phyloP scores from a whole-genome alignment of 2,888 invertebrate genomes.

The Euzetes globulus region DNA sequence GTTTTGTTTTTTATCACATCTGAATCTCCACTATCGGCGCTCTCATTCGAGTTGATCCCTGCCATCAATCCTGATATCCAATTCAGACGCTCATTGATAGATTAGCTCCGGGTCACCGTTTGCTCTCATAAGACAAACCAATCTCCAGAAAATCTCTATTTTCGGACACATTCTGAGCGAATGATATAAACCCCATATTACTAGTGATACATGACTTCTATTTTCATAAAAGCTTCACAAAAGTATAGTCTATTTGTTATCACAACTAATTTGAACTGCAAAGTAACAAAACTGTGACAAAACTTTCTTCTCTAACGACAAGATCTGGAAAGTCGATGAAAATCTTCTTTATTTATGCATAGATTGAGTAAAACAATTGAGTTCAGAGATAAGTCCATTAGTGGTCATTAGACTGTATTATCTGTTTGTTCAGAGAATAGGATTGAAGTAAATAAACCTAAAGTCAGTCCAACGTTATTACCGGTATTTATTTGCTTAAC shows the following conservation, averaged over 20 bases:
- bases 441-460: neutral
- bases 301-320: neutral
- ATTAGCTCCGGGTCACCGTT: conserved; percentile 40
- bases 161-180: neutral
- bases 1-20: conserved; percentile 38
- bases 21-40: conserved; percentile 28
- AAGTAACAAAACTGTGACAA: neutral
- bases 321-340: neutral
- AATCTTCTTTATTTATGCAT: conserved; percentile 4
- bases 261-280: neutral
- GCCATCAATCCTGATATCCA: conserved; percentile 37
- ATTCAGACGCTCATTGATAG: conserved; percentile 41
- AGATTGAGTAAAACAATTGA: neutral
- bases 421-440: neutral
- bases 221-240: neutral
- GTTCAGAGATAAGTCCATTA: neutral
- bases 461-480: neutral
- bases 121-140: conserved; percentile 36
- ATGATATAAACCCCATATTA: neutral
- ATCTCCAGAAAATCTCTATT: conserved; percentile 38
- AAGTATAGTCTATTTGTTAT: neutral
- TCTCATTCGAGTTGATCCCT: conserved; percentile 37
- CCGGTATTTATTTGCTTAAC: conserved; percentile 13
- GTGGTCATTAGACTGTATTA: neutral
- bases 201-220: neutral